Percentiles rank a stretch among this genome's conserved stretches.
phyloP scores from a whole-genome alignment of 2,888 invertebrate genomes.

The Zaprionus bogoriensis region DNA sequence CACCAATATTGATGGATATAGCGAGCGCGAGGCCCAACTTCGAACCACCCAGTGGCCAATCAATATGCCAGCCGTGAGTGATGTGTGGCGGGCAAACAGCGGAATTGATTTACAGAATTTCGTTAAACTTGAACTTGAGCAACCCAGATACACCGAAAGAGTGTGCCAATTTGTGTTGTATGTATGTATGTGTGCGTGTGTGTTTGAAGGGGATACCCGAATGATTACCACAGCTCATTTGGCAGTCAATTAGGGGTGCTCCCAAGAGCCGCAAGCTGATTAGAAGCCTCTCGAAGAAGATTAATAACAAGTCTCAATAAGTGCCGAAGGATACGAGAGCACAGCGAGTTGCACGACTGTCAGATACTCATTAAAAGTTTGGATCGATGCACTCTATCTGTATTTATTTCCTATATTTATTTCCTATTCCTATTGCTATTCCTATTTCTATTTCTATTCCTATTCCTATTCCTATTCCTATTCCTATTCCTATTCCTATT shows the following conservation, averaged over 20 bases:
- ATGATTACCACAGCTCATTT: conserved; percentile 49
- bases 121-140: conserved; percentile 19
- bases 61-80: not conserved
- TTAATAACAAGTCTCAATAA: conserved; percentile 7
- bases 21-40: not conserved
- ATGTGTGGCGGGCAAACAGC: conserved; percentile 23
- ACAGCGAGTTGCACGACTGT: not conserved
- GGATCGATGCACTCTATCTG: too few species aligned
- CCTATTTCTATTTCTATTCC: too few species aligned
- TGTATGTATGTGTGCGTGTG: too few species aligned
- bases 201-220: too few species aligned
- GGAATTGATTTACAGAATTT: conserved; percentile 42
- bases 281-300: conserved; percentile 6
- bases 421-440: too few species aligned
- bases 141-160: not conserved
- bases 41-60: not conserved
- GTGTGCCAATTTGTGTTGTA: too few species aligned
- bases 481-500: too few species aligned
- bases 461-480: too few species aligned
- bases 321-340: not conserved
- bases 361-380: too few species aligned
- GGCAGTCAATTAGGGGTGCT: conserved; percentile 49
- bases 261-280: conserved; percentile 5
- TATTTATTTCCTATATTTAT: too few species aligned
- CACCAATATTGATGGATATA: too few species aligned